Evolutionary conservation across 2,113 vertebrate genomes (phyloP).

Genomic region (Erinaceus europaeus): DNA sequence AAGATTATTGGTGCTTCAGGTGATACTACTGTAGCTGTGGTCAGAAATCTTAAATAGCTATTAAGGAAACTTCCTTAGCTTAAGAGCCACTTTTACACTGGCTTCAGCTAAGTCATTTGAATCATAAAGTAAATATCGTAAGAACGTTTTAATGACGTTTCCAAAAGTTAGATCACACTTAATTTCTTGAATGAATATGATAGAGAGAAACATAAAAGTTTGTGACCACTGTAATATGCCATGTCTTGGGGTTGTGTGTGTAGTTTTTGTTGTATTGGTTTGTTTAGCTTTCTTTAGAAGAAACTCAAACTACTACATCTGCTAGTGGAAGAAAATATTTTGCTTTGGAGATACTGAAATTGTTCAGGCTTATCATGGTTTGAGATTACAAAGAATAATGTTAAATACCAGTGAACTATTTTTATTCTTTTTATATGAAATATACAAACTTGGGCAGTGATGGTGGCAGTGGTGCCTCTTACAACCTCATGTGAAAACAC

Average conservation of each 20-base stretch:
- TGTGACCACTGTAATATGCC: neutral
- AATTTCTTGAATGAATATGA: neutral
- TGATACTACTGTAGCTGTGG: neutral
- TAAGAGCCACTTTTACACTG: neutral
- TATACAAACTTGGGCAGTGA: neutral
- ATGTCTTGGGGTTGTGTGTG: neutral
- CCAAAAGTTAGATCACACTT: slow-evolving; percentile 1
- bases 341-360: neutral
- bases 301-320: neutral
- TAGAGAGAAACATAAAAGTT: neutral
- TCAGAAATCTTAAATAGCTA: neutral
- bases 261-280: neutral
- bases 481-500: neutral
- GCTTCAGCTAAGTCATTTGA: neutral
- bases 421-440: slow-evolving; percentile 69
- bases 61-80: neutral
- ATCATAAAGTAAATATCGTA: neutral
- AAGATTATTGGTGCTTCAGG: neutral
- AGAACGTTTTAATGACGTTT: neutral
- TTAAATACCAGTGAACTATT: slow-evolving; percentile 67
- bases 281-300: neutral
- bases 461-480: slow-evolving; percentile 29
- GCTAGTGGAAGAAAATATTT: neutral
- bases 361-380: neutral
- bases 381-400: slow-evolving; percentile 44